phyloP scores from a whole-genome alignment of 1,140 invertebrate species.

The Trichoplusia ni region DNA sequence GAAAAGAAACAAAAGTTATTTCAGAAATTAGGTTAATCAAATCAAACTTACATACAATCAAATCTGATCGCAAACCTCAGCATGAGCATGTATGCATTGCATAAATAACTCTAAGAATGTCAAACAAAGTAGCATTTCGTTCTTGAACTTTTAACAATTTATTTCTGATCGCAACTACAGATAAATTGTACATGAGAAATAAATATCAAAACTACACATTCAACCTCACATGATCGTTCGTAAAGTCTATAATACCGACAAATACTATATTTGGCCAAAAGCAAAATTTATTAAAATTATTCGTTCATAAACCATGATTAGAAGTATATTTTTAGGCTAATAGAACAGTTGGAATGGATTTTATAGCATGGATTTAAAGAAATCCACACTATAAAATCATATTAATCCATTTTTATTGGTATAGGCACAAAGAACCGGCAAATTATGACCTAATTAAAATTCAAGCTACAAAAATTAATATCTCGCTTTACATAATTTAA shows the following conservation, averaged over 20 bases:
- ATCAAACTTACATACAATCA: background rate
- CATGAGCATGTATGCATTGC: background rate
- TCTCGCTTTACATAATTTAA: background rate
- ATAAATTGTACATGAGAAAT: constrained; percentile 11
- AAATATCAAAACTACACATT: constrained; percentile 13
- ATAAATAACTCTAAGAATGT: constrained; percentile 17
- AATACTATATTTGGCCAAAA: constrained; percentile 4
- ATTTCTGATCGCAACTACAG: constrained; percentile 20
- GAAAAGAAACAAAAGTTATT: too few relatives aligned
- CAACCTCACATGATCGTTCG: constrained; percentile 6
- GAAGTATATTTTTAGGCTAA: too few relatives aligned
- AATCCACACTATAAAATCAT: too few relatives aligned
- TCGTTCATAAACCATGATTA: too few relatives aligned
- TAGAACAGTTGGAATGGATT: too few relatives aligned
- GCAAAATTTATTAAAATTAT: too few relatives aligned
- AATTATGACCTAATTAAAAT: constrained; percentile 7
- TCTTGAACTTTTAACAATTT: constrained; percentile 33
- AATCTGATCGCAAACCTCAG: constrained; percentile 7
- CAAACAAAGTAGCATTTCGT: constrained; percentile 13
- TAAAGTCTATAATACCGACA: constrained; percentile 16
- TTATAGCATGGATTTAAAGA: too few relatives aligned
- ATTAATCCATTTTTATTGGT: too few relatives aligned
- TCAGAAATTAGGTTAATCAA: too few relatives aligned
- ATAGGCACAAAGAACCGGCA: too few relatives aligned
- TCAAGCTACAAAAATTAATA: constrained; percentile 2